Conservation (phyloP, 2,797 vertebrate genomes). For the Alosa sapidissima region DNA sequence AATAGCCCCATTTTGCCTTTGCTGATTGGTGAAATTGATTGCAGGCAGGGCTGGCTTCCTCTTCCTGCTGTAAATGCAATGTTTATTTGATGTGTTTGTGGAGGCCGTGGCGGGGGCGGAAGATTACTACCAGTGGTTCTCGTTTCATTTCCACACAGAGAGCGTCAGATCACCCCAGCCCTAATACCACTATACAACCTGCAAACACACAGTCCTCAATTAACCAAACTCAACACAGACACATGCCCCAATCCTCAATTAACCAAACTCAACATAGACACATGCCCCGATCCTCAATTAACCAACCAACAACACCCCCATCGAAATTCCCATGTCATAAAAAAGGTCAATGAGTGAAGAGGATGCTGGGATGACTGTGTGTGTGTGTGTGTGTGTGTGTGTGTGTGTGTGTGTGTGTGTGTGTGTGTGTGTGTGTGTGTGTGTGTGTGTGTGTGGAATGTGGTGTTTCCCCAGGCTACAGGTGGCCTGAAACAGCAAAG, state of each 20-base stretch:
- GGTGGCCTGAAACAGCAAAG: background rate
- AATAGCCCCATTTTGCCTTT: background rate
- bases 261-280: background rate
- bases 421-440: conserved; percentile 1
- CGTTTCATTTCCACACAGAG: conserved; percentile 1
- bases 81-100: conserved; percentile 10
- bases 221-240: background rate
- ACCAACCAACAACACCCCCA: background rate
- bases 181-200: background rate
- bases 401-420: no score
- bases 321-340: background rate
- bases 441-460: background rate
- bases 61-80: conserved; percentile 7
- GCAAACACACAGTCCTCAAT: background rate
- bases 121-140: conserved; percentile 1
- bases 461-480: conserved; percentile 19
- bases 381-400: no score
- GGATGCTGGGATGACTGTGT: background rate
- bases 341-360: background rate
- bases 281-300: background rate
- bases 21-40: conserved; percentile 8
- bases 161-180: background rate
- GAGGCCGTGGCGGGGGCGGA: background rate
- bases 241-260: background rate
- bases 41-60: conserved; percentile 1